Conservation (phyloP, 2,113 vertebrate species). For the Aphelocoma coerulescens region DNA sequence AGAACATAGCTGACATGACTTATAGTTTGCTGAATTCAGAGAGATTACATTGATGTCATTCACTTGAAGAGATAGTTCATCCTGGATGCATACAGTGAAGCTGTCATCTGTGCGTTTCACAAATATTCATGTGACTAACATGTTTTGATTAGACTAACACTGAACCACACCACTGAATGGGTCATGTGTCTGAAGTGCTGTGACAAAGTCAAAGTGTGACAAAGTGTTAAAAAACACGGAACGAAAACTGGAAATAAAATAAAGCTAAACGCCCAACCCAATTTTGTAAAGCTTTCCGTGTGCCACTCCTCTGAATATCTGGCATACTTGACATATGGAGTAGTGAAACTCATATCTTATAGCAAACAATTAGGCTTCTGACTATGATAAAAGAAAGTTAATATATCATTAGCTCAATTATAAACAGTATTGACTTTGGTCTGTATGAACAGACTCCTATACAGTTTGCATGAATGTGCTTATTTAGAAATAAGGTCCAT, state of each 20-base stretch:
- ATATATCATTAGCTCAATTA: neutral
- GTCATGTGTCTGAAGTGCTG: constrained; percentile 19
- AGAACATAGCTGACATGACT: constrained; percentile 69
- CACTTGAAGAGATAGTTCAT: constrained; percentile 69
- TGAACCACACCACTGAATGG: constrained; percentile 8
- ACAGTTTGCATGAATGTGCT: neutral
- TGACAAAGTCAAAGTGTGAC: neutral
- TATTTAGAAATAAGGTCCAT: neutral
- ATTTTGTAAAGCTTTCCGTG: neutral
- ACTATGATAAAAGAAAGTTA: neutral
- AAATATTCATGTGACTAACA: constrained; percentile 62
- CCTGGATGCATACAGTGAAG: constrained; percentile 63
- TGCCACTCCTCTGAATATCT: neutral
- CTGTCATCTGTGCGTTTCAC: constrained; percentile 59
- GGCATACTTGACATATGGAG: neutral
- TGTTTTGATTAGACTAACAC: constrained; percentile 63
- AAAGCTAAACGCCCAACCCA: neutral
- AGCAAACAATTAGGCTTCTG: constrained; percentile 5
- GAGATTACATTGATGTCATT: constrained; percentile 67
- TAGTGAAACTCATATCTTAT: neutral
- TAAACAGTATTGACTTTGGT: neutral
- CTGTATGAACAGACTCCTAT: neutral
- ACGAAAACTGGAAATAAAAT: neutral
- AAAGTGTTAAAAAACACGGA: neutral
- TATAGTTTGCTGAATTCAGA: constrained; percentile 71